phyloP scores from a whole-genome alignment of 2,888 invertebrate genomes.

The Andrena hattorfiana region DNA sequence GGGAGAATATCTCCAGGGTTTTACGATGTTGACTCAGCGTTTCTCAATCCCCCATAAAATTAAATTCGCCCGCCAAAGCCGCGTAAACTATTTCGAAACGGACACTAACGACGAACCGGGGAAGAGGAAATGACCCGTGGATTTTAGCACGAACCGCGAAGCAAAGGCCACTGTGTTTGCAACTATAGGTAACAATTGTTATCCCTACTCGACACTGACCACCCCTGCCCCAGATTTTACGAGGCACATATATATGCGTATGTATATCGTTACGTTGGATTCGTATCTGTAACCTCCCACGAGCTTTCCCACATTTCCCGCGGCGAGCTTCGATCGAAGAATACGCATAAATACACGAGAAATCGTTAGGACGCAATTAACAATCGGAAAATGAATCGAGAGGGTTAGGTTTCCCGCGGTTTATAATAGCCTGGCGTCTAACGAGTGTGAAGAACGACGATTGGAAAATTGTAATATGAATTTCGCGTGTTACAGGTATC shows the following conservation, averaged over 20 bases:
- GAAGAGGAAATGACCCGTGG: neutral
- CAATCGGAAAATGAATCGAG: too few species aligned
- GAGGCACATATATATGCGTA: neutral
- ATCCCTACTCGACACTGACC: neutral
- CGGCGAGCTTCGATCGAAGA: neutral
- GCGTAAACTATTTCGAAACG: constrained; percentile 9
- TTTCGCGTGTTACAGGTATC: neutral
- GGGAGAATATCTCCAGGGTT: neutral
- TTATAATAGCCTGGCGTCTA: neutral
- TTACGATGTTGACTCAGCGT: constrained; percentile 49
- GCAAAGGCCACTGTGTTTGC: neutral
- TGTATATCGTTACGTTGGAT: constrained; percentile 15
- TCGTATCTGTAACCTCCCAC: neutral
- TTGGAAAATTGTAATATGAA: neutral
- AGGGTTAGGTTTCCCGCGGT: neutral
- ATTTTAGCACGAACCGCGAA: constrained; percentile 6
- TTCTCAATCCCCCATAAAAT: constrained; percentile 48
- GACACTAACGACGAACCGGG: neutral
- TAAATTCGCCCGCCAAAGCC: constrained; percentile 18
- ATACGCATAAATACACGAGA: neutral
- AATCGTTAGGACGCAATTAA: constrained; percentile 3
- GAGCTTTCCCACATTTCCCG: neutral
- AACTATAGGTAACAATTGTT: constrained; percentile 18
- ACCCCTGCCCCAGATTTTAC: constrained; percentile 10
- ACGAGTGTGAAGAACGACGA: neutral